A percentile compares a stretch with the other conserved stretches of the same genome.
phyloP scores from a whole-genome alignment of 2,797 vertebrate species.

The Anabas testudineus region DNA sequence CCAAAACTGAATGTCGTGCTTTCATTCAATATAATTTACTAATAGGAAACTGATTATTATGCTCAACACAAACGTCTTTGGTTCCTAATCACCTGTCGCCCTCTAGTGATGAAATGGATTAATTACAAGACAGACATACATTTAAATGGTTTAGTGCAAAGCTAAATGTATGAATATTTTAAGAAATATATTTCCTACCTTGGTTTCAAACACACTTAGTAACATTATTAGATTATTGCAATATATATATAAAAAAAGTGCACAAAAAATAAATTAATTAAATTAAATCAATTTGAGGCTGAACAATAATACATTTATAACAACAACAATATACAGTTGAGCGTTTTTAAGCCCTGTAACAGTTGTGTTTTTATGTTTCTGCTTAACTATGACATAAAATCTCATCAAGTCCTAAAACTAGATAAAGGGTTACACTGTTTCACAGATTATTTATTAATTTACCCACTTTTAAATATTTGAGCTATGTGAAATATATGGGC shows the following conservation, averaged over 20 bases:
- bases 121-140: conserved; percentile 38
- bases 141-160: neutral
- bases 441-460: no score
- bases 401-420: no score
- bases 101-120: conserved; percentile 60
- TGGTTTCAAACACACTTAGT: neutral
- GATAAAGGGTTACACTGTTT: no score
- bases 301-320: no score
- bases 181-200: no score
- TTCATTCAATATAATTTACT: conserved; percentile 3
- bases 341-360: no score
- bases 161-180: neutral
- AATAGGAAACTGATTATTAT: neutral
- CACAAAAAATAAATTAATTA: neutral
- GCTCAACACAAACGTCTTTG: neutral
- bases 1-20: neutral
- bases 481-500: no score
- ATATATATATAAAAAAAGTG: no score
- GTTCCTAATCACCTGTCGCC: conserved; percentile 60
- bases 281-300: neutral
- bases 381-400: no score
- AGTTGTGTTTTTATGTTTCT: no score
- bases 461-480: no score
- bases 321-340: conserved; percentile 19
- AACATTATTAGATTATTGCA: no score